Evolutionary conservation across 2,113 vertebrate species (phyloP).

Genomic region (Panthera uncia): DNA sequence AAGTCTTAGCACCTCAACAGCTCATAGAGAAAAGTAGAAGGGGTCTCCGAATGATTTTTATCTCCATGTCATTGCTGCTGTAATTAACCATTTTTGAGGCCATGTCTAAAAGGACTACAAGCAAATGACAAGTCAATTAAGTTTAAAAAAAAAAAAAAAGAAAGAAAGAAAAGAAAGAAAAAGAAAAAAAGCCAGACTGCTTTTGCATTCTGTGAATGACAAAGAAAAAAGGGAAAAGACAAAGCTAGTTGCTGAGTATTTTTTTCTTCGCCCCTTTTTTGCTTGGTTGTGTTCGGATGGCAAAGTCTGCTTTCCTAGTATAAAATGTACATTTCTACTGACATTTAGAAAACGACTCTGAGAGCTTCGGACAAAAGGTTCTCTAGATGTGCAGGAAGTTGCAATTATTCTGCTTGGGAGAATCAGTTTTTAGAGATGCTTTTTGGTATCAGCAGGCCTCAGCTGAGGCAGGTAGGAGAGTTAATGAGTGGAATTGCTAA

Average conservation of each 20-base stretch:
- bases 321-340: conserved; percentile 29
- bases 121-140: background rate
- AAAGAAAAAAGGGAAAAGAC: background rate
- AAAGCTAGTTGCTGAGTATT: background rate
- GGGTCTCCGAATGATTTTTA: background rate
- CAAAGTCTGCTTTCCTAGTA: background rate
- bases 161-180: background rate
- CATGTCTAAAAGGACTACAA: background rate
- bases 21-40: background rate
- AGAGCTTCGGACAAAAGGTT: conserved; percentile 51
- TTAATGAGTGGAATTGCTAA: conserved; percentile 73
- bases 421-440: conserved; percentile 64
- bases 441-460: background rate
- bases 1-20: background rate
- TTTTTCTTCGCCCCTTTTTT: background rate
- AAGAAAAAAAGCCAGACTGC: background rate
- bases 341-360: conserved; percentile 64
- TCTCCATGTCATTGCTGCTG: background rate
- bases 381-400: conserved; percentile 69
- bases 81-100: background rate
- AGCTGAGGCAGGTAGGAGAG: conserved; percentile 56
- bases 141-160: background rate
- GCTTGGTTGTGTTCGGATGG: background rate
- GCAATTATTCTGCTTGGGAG: conserved; percentile 61
- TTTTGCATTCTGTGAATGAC: background rate